Conservation (phyloP, 2,113 vertebrate genomes). For the Trichomycterus rosablanca region DNA sequence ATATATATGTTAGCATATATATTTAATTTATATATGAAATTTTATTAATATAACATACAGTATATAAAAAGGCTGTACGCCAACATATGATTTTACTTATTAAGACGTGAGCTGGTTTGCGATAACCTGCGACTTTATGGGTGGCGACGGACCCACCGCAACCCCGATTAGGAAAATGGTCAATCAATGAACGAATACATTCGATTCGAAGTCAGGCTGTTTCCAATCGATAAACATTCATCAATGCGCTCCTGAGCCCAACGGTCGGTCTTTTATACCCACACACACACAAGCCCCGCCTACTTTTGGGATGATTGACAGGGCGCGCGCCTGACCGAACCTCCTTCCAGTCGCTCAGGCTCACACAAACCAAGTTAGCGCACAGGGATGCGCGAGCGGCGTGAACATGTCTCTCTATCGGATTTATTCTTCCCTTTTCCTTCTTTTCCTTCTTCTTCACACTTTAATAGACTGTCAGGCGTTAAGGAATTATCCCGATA, state of each 20-base stretch:
- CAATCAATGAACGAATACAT: too few relatives aligned
- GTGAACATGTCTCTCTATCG: conserved; percentile 49
- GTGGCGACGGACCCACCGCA: too few relatives aligned
- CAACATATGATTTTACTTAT: too few relatives aligned
- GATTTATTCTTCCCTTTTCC: conserved; percentile 47
- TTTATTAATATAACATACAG: too few relatives aligned
- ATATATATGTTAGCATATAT: too few relatives aligned
- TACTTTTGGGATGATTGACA: conserved; percentile 22
- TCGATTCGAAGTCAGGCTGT: too few relatives aligned
- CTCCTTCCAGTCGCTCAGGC: conserved; percentile 22
- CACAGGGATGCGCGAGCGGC: conserved; percentile 53
- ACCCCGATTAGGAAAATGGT: too few relatives aligned
- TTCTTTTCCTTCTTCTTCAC: conserved; percentile 34
- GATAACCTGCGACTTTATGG: too few relatives aligned
- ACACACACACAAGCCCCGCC: background rate
- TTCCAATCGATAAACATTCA: background rate
- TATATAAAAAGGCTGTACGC: too few relatives aligned
- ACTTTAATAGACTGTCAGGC: conserved; percentile 29
- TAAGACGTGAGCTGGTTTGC: too few relatives aligned
- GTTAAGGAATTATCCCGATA: conserved; percentile 50
- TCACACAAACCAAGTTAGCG: conserved; percentile 48
- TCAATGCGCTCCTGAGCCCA: background rate
- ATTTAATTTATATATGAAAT: too few relatives aligned
- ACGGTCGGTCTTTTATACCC: background rate
- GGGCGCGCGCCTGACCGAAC: conserved; percentile 30